phyloP scores from a whole-genome alignment of 2,113 vertebrate species.

The Mugil cephalus region DNA sequence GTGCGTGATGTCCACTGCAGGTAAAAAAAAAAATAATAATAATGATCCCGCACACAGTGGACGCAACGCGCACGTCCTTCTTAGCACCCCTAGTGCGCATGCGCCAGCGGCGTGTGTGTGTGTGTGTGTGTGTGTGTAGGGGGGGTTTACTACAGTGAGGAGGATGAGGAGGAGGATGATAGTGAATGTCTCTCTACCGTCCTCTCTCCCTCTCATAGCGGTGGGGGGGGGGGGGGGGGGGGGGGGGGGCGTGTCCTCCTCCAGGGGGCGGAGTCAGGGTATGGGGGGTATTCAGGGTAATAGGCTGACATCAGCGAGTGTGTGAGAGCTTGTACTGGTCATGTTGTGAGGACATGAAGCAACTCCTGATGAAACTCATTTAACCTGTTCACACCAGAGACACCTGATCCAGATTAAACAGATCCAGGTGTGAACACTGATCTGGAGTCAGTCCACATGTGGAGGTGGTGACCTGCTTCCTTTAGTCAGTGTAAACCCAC shows the following conservation, averaged over 20 bases:
- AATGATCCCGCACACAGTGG: slow-evolving; percentile 47
- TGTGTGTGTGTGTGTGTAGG: slow-evolving; percentile 24
- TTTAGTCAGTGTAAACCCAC: too few relatives aligned
- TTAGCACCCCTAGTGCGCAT: neutral
- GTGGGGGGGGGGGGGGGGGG: slow-evolving; percentile 37
- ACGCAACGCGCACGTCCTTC: neutral
- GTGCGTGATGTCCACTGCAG: slow-evolving; percentile 71
- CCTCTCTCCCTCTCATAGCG: slow-evolving; percentile 33
- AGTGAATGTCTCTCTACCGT: slow-evolving; percentile 35
- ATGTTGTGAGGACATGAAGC: slow-evolving; percentile 5
- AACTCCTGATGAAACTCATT: slow-evolving; percentile 16
- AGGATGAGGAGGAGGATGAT: slow-evolving; percentile 12
- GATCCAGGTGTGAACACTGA: too few relatives aligned
- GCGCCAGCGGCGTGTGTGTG: neutral
- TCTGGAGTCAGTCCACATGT: too few relatives aligned
- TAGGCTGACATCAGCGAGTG: slow-evolving; percentile 57
- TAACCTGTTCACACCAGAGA: too few relatives aligned
- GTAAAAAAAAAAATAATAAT: slow-evolving; percentile 61
- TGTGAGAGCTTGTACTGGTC: neutral
- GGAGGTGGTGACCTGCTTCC: too few relatives aligned
- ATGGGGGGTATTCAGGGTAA: slow-evolving; percentile 46
- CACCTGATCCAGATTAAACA: too few relatives aligned
- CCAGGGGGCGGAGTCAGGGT: slow-evolving; percentile 50
- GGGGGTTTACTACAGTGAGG: slow-evolving; percentile 59
- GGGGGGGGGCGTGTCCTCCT: slow-evolving; percentile 42